A percentile compares a stretch with the other conserved stretches of the same genome.
Evolutionary conservation across 1,140 invertebrate genomes (phyloP).

Genomic region (Pseudoatta argentina): DNA sequence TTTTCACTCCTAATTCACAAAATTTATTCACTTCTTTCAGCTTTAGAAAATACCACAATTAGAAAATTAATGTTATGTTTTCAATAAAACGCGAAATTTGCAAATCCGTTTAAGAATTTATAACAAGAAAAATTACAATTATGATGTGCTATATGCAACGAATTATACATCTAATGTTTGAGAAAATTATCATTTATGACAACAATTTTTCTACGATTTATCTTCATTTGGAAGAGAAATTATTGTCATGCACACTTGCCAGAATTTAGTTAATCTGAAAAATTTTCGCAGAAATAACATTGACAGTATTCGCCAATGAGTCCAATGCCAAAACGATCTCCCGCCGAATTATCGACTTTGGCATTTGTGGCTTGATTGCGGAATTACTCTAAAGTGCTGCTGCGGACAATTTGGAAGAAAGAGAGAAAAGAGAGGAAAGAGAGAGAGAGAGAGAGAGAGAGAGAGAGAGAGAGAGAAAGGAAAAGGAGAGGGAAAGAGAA

Average conservation of each 20-base stretch:
- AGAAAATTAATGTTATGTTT: background rate
- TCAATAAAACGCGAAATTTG: background rate
- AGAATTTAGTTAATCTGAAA: slow-evolving; percentile 21
- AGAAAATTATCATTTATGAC: background rate
- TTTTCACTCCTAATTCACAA: background rate
- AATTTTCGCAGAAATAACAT: slow-evolving; percentile 42
- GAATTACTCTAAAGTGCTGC: slow-evolving; percentile 30
- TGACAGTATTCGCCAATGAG: slow-evolving; percentile 44
- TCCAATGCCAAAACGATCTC: slow-evolving; percentile 74
- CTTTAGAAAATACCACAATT: background rate
- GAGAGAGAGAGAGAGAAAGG: background rate
- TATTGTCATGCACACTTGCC: background rate
- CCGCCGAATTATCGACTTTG: slow-evolving; percentile 74
- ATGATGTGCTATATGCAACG: background rate
- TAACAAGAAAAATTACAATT: background rate
- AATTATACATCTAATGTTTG: background rate
- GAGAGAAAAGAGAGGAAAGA: background rate
- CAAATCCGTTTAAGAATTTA: background rate
- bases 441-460: too few relatives aligned
- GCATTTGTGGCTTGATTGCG: slow-evolving; percentile 72
- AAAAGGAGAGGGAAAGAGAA: background rate
- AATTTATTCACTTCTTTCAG: background rate
- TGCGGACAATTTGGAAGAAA: slow-evolving; percentile 24
- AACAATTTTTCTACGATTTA: background rate
- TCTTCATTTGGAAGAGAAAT: background rate